Evolutionary conservation across 2,797 vertebrate genomes (phyloP).

Genomic region (Natrix natrix): DNA sequence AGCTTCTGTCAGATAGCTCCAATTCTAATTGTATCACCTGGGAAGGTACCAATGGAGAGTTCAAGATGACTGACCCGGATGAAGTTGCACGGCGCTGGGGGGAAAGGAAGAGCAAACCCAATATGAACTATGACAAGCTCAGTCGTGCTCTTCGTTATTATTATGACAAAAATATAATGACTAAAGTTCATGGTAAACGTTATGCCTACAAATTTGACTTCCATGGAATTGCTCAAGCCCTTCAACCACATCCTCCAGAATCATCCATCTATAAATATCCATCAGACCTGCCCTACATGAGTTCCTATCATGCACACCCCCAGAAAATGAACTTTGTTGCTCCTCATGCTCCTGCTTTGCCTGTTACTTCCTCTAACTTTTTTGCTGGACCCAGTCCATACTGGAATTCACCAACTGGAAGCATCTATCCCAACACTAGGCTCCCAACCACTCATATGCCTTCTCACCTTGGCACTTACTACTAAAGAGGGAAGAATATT

Average conservation of each 20-base stretch:
- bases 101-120: constrained; percentile 86
- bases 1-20: constrained; percentile 85
- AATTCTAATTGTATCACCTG: constrained; percentile 88
- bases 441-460: constrained; percentile 85
- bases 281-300: constrained; percentile 84
- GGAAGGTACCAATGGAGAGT: constrained; percentile 88
- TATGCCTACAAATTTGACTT: constrained; percentile 91
- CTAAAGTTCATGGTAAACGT: constrained; percentile 88
- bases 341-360: constrained; percentile 79
- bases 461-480: constrained; percentile 86
- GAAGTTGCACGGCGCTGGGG: constrained; percentile 89
- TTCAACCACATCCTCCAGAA: constrained; percentile 85
- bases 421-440: constrained; percentile 82
- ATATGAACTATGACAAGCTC: constrained; percentile 92
- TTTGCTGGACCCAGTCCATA: constrained; percentile 82
- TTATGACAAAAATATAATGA: constrained; percentile 93
- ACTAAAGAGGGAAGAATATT: constrained; percentile 65
- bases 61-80: constrained; percentile 88
- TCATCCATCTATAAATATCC: constrained; percentile 88
- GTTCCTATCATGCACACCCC: constrained; percentile 83
- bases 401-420: constrained; percentile 85
- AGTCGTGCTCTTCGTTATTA: constrained; percentile 89
- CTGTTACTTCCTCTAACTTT: constrained; percentile 83
- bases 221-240: constrained; percentile 86
- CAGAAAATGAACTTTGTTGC: constrained; percentile 91